Conservation (phyloP, 2,113 vertebrate genomes). For the Neofelis nebulosa region DNA sequence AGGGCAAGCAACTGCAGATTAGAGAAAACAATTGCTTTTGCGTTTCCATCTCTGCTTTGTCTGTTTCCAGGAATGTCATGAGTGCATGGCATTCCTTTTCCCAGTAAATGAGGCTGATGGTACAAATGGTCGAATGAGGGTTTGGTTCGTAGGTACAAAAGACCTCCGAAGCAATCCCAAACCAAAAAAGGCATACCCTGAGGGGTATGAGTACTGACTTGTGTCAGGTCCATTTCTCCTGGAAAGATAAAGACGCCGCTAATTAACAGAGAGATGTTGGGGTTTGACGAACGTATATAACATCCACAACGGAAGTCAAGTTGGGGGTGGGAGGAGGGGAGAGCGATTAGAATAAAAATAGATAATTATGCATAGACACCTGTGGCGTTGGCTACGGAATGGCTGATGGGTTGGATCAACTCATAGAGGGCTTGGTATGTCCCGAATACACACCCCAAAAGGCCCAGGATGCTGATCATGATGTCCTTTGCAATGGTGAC, state of each 20-base stretch:
- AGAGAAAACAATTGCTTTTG: neutral
- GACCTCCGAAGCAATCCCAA: neutral
- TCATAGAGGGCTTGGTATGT: conserved; percentile 91
- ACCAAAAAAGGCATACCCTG: neutral
- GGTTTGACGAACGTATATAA: conserved; percentile 5
- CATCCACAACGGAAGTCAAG: neutral
- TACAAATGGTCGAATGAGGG: neutral
- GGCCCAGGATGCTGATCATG: conserved; percentile 90
- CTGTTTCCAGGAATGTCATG: neutral
- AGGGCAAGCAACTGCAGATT: neutral
- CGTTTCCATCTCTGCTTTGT: neutral
- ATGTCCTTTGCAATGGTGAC: conserved; percentile 85
- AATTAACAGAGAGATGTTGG: neutral
- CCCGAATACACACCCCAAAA: conserved; percentile 92
- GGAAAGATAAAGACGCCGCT: conserved; percentile 19
- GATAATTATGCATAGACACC: conserved; percentile 57
- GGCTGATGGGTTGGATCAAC: conserved; percentile 59
- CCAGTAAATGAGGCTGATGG: neutral
- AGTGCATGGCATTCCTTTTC: neutral
- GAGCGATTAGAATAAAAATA: conserved; percentile 25
- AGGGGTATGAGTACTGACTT: neutral
- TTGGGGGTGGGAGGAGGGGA: neutral
- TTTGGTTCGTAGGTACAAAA: conserved; percentile 11
- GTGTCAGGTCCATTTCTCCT: neutral
- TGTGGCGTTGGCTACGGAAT: conserved; percentile 54